Evolutionary conservation across 2,888 invertebrate genomes (phyloP), one percentile per base, ranked within the genome.

Genomic region (Parnassius smintheus): DNA sequence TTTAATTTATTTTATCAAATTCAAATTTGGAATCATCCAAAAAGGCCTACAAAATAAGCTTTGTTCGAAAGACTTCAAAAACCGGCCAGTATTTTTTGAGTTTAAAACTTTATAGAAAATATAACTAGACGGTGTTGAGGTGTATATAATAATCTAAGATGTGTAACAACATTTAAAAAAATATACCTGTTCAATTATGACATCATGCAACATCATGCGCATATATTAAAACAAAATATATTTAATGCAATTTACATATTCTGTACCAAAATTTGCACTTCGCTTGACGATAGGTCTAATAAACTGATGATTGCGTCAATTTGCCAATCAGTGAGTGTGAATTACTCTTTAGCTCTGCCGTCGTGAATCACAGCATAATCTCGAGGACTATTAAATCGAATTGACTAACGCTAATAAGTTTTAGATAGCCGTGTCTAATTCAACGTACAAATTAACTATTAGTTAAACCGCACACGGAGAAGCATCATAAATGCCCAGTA

Each of bases 341-440:
- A 67, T 64, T 64, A 49, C 65, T 55, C 62, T 42, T 56, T 72
- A 70, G 59, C 67, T 69, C 69, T 70, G 69, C 72, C 48, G 18
- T 56, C 18, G 74, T 80, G 80, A 82, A 77, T 83, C 78, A 80
- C 73, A 74, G 73, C 70, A 70, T 76, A 80, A 82, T 81, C 77
- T 76, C 59, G 64, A 57, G 62, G 73, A 71, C 77, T 77, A 83
- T 82, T 81, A 83, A 12, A 53, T 73, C 72, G 72, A 73, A 71
- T 71, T 74, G 77, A 77, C 80, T 74, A 80, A 76, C 76, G 75
- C 72, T 85, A 84, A 85, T 86, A 80, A 81, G 76, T 80, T 77
- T 75, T 72, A 76, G 78, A 82, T 77, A 81, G 75, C 81, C 85
- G 81, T 79, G 73, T 74, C 81, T 74, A 86, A 85, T 82, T 73